Evolutionary conservation across 2,113 vertebrate species (phyloP).

Genomic region (Vanacampus margaritifer): DNA sequence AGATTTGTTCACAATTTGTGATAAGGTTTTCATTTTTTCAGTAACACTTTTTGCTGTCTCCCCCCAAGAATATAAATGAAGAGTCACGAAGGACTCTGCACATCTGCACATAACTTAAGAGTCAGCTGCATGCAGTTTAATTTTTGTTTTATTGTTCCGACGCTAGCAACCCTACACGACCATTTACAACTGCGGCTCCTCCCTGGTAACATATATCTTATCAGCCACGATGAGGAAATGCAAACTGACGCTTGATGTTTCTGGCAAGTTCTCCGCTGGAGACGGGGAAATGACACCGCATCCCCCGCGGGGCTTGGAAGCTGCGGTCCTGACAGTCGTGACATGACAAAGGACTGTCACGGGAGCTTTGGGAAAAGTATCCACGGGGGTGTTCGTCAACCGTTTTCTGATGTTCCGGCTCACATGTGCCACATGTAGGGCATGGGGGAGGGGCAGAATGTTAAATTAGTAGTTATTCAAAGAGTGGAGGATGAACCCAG

Average conservation of each 20-base stretch:
- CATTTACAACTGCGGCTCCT: conserved; percentile 16
- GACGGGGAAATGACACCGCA: conserved; percentile 72
- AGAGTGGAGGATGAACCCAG: conserved; percentile 47
- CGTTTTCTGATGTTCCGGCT: conserved; percentile 49
- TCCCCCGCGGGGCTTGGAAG: conserved; percentile 56
- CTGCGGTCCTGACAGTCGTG: conserved; percentile 60
- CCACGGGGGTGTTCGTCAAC: conserved; percentile 50
- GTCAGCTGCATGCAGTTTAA: not conserved
- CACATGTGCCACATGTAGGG: conserved; percentile 53
- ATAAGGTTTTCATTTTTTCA: no score
- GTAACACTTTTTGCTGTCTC: not conserved
- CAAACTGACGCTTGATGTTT: conserved; percentile 23
- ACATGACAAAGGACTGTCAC: conserved; percentile 65
- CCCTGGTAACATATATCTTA: conserved; percentile 28
- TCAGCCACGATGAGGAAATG: conserved; percentile 39
- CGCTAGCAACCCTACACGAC: conserved; percentile 5
- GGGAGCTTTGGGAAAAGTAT: conserved; percentile 50
- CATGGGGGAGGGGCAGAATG: conserved; percentile 48
- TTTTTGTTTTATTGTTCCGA: conserved; percentile 9
- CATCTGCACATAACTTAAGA: not conserved
- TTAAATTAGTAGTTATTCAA: conserved; percentile 61
- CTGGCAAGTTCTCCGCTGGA: conserved; percentile 50
- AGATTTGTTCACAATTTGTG: not conserved
- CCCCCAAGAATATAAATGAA: not conserved
- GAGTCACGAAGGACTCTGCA: not conserved